Evolutionary conservation across 2,113 vertebrate species (phyloP), one percentile per base, ranked within the genome.

Genomic region (Nicator chloris): DNA sequence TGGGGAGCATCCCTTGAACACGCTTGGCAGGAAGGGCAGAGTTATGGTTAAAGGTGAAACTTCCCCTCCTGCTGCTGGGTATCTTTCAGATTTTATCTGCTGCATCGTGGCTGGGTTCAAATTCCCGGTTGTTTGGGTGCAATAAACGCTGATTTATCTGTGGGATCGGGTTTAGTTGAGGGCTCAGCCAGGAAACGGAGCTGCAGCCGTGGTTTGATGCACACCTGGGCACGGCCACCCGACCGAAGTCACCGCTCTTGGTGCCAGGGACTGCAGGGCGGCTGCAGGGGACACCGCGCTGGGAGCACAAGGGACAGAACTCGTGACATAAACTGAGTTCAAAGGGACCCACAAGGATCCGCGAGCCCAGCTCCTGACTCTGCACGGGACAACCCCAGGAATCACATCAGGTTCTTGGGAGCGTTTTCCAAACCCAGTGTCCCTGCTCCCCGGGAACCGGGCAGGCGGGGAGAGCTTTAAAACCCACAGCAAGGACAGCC

Each of bases 91-190:
- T 87, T 91, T 82, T 54, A 57, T 53, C 51, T 54, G 22, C 83
- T 20, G 23, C 24, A 1, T 10, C 2, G 1, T 15, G 45, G 16
- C n/a, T 21, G 37, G 53, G 49, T 49, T 44, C 89, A 63, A 75
- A 57, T 18, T 61, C 57, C 8, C 13, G 1, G 2, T 12, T 18
- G 4, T 77, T 45, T 70, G 77, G 33, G 27, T 70, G 54, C 39
- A 70, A 61, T 22, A 77, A 94, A 49, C 3, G 27, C 49, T 26
- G 33, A 6, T n/a, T 84, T 39, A 15, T 75, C 19, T 0, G 2
- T 11, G 14, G 45, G 7, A 39, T 7, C 0, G 0, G 22, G 31
- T 81, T 77, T 83, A 4, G 12, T 21, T 0, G 0, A 72, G n/a
- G 19, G 7, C 6, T 79, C 5, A 1, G 39, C 18, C 24, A 22